Conservation (phyloP, 92 coral and sea anemone genomes). For the Desmophyllum pertusum region DNA sequence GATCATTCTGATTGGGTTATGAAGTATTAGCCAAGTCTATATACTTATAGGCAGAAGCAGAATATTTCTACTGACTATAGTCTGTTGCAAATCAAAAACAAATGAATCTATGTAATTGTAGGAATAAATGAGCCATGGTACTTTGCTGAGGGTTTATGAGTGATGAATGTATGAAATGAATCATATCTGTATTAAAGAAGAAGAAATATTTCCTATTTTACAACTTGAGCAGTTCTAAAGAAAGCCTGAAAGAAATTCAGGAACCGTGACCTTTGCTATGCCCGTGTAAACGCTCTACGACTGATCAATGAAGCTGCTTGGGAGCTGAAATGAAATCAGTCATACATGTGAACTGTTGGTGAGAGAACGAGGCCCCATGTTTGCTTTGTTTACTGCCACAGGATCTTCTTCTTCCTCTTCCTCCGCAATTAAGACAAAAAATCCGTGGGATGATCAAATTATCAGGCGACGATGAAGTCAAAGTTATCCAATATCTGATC, state of each 20-base stretch:
- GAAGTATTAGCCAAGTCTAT: background rate
- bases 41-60: too few relatives aligned
- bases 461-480: constrained; percentile 82
- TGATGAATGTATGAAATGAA: too few relatives aligned
- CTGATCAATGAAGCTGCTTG: too few relatives aligned
- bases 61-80: too few relatives aligned
- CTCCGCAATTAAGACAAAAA: constrained; percentile 74
- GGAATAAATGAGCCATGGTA: background rate
- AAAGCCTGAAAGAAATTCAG: too few relatives aligned
- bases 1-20: background rate
- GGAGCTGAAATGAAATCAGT: too few relatives aligned
- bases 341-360: too few relatives aligned
- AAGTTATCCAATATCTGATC: constrained; percentile 77
- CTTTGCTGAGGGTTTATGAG: background rate
- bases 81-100: background rate
- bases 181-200: too few relatives aligned
- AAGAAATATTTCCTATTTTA: too few relatives aligned
- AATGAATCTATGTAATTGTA: too few relatives aligned
- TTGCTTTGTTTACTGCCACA: constrained; percentile 12
- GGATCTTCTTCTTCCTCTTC: constrained; percentile 83
- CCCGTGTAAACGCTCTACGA: background rate
- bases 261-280: background rate
- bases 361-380: background rate
- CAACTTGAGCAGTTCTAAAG: too few relatives aligned
- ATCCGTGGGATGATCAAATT: constrained; percentile 95